These are phyloP conservation scores for Lontra canadensis DNA, from an alignment of 2,113 vertebrate species.

Conservation along the genomic window DNA sequence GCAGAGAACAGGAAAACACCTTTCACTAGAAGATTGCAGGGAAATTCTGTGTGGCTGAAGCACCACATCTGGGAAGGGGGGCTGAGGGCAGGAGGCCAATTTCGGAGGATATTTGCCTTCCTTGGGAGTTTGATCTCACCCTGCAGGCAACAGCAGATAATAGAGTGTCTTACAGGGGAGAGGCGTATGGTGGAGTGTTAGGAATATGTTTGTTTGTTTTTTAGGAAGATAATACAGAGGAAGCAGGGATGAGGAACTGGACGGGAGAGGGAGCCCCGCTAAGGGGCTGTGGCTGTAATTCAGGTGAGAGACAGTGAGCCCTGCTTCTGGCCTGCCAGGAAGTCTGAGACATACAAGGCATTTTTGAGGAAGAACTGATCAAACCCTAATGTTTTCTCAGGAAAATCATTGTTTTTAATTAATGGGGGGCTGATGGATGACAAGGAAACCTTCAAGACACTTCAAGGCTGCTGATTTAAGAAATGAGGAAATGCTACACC, in stretches of 20 bases:
- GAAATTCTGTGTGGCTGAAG: neutral
- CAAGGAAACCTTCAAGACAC: neutral
- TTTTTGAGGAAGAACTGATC: conserved; percentile 2
- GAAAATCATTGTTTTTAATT: neutral
- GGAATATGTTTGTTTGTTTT: neutral
- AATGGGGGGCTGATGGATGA: neutral
- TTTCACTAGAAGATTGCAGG: neutral
- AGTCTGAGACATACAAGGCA: neutral
- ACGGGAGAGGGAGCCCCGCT: neutral
- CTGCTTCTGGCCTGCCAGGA: rapidly evolving
- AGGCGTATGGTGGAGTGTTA: rapidly evolving
- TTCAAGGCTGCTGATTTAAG: neutral
- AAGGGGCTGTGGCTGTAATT: neutral
- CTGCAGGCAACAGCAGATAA: neutral
- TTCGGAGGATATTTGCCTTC: neutral
- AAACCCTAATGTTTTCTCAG: neutral
- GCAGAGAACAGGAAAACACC: neutral
- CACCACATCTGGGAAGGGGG: neutral
- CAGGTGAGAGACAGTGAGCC: neutral
- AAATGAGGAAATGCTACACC: neutral
- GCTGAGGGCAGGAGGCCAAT: neutral
- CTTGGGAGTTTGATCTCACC: neutral
- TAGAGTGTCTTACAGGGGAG: neutral
- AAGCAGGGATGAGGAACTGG: neutral
- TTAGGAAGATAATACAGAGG: neutral